Conservation (phyloP, 1,140 invertebrate genomes). For the Lepidotrigona ventralis region DNA sequence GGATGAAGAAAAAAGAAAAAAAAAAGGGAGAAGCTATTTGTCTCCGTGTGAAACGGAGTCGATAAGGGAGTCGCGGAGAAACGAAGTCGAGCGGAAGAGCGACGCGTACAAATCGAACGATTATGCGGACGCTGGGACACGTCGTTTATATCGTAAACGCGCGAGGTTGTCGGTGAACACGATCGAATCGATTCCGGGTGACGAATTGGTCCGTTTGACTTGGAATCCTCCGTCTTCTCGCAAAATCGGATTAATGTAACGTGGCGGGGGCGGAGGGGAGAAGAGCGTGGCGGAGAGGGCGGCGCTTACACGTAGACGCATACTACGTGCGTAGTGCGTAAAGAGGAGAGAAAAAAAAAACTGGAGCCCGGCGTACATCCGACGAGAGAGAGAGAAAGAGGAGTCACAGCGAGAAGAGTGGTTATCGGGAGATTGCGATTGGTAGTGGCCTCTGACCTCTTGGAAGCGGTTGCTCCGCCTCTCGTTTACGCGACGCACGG, state of each 20-base stretch:
- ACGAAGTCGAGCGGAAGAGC: background rate
- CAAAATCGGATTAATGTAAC: background rate
- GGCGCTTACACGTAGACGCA: background rate
- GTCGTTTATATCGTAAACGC: conserved; percentile 37
- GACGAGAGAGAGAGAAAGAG: conserved; percentile 26
- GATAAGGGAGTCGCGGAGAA: background rate
- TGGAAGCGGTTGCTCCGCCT: conserved; percentile 68
- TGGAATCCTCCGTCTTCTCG: background rate
- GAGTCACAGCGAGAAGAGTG: conserved; percentile 54
- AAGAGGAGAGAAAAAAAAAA: background rate
- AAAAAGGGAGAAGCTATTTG: background rate
- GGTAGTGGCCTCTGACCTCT: conserved; percentile 73
- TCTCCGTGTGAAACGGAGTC: background rate
- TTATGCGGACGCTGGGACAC: conserved; percentile 68
- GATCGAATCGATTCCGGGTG: conserved; percentile 69
- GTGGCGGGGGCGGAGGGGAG: background rate
- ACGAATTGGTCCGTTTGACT: conserved; percentile 57
- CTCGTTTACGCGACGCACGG: conserved; percentile 67
- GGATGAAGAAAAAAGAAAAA: background rate
- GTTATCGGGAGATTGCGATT: conserved; percentile 72
- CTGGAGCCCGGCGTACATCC: background rate
- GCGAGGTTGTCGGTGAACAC: conserved; percentile 56
- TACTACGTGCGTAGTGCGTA: background rate
- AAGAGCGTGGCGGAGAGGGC: background rate
- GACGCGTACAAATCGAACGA: conserved; percentile 71